Conservation (phyloP, 2,113 vertebrate genomes). For the Pitta sordida region DNA sequence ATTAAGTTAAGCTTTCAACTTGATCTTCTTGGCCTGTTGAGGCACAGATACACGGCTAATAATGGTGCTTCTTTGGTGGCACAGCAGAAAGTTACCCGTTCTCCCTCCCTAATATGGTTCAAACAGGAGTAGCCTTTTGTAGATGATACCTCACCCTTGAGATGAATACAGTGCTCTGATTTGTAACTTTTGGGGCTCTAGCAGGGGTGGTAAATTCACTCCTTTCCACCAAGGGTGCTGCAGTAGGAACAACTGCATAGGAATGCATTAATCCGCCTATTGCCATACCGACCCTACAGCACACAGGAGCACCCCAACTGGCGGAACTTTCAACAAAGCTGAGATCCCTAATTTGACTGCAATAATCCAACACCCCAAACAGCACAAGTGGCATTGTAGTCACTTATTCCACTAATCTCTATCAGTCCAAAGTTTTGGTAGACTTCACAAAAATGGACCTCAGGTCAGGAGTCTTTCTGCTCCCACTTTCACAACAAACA, state of each 20-base stretch:
- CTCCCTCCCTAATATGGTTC: background rate
- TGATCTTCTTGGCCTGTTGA: background rate
- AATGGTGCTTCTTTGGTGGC: too few species aligned
- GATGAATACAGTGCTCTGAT: background rate
- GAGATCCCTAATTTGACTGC: background rate
- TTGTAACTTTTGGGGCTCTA: background rate
- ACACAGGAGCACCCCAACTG: background rate
- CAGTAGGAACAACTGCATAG: background rate
- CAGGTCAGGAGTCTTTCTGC: background rate
- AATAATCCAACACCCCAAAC: background rate
- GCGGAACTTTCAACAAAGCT: background rate
- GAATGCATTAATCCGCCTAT: background rate
- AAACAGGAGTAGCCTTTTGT: background rate
- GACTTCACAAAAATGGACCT: background rate
- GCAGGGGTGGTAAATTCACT: accelerated
- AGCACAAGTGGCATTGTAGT: background rate
- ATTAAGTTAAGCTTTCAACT: background rate
- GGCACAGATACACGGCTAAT: background rate
- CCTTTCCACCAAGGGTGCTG: background rate
- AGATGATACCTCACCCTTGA: background rate
- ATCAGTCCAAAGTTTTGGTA: background rate
- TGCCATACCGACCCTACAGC: background rate
- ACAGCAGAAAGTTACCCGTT: background rate
- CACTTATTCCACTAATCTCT: background rate
- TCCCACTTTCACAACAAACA: background rate